Conservation (phyloP, 2,113 vertebrate species). For the Brachyistius frenatus region DNA sequence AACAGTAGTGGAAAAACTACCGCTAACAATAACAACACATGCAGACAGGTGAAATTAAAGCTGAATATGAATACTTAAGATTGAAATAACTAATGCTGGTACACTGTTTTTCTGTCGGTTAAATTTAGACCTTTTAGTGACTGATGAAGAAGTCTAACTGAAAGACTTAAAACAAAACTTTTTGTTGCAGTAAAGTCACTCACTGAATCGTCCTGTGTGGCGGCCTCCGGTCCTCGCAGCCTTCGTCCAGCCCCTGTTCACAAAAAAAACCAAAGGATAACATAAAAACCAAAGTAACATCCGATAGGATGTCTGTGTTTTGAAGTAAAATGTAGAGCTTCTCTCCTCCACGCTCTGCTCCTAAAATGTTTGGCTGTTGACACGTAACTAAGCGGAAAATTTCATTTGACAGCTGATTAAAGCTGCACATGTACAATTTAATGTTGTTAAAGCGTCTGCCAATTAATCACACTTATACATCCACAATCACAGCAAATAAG, state of each 20-base stretch:
- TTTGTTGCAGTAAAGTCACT: slow-evolving; percentile 54
- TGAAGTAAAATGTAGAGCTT: not conserved
- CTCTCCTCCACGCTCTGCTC: not conserved
- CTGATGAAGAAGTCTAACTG: too few relatives aligned
- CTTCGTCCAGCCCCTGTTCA: slow-evolving; percentile 77
- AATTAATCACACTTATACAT: not conserved
- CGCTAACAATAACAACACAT: too few relatives aligned
- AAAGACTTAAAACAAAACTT: too few relatives aligned
- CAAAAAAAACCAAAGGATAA: not conserved
- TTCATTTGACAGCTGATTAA: slow-evolving; percentile 5
- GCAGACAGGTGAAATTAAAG: too few relatives aligned
- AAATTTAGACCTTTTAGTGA: too few relatives aligned
- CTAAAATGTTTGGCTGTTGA: not conserved
- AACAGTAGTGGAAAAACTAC: too few relatives aligned
- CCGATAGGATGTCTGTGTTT: not conserved
- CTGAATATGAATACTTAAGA: too few relatives aligned
- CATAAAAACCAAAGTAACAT: not conserved
- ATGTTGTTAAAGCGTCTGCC: not conserved
- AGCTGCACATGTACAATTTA: not conserved
- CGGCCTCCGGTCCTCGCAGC: slow-evolving; percentile 78
- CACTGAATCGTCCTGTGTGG: slow-evolving; percentile 79
- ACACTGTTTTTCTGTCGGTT: too few relatives aligned
- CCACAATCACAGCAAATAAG: not conserved
- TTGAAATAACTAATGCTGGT: too few relatives aligned
- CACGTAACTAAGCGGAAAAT: slow-evolving; percentile 4